Base-by-base conservation (phyloP, 2,888 invertebrate genomes). In the Oscheius sp. region DNA sequence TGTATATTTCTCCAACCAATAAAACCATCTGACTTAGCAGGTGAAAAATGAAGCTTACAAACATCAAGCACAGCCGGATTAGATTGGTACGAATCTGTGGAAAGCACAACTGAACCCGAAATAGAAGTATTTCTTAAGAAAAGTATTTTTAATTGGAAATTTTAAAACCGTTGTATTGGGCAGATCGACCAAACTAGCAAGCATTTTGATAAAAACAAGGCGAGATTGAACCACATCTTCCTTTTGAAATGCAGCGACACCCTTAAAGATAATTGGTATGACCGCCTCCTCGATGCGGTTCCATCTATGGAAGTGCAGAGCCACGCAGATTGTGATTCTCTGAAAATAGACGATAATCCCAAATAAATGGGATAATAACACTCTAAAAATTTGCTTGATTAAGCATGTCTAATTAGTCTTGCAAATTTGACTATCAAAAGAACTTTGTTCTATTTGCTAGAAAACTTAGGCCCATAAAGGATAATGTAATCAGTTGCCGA, bases 251-350 rank as follows among this genome's bases (percentile, higher is more conserved):
- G 65, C 25, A 37, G 29, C 20, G 39, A 42, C 37, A 25, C 50
- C 39, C 65, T 50, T 27, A 50, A 50, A 33, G 29, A 52, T 65
- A 65, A 53, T 53, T 65, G 53, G 52, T 12, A 50, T 65, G 53
- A 34, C 65, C 31, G 48, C 53, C 65, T 53, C 29, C 52, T 37
- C 45, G 31, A 20, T 25, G 25, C 45, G 45, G 45, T 31, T 15
- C n/a, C n/a, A n/a, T n/a, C n/a, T n/a, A n/a, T n/a, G n/a, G n/a
- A n/a, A n/a, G n/a, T n/a, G n/a, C n/a, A n/a, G n/a, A n/a, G n/a
- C n/a, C n/a, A n/a, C n/a, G n/a, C n/a, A n/a, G n/a, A n/a, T n/a
- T n/a, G n/a, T n/a, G n/a, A n/a, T n/a, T n/a, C n/a, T n/a, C n/a
- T n/a, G n/a, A n/a, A n/a, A n/a, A n/a, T n/a, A n/a, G n/a, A n/a